Evolutionary conservation across 2,113 vertebrate species (phyloP).

Genomic region (Oceanodroma tethys): DNA sequence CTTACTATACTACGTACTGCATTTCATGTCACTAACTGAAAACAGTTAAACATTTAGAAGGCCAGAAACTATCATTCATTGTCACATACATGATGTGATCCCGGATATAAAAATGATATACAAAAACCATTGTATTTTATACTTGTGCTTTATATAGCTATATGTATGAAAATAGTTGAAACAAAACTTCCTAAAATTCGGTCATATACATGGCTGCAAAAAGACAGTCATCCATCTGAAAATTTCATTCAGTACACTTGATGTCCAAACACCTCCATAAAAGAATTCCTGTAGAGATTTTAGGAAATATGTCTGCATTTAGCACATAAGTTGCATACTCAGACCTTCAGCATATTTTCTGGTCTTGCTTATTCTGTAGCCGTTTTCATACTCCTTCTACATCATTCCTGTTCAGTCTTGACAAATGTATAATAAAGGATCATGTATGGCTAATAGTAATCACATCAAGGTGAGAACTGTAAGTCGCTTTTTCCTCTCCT

Average conservation of each 20-base stretch:
- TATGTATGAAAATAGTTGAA: not conserved
- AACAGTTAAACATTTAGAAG: not conserved
- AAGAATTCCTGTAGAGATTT: not conserved
- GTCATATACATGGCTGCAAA: not conserved
- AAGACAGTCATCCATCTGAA: not conserved
- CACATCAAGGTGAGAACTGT: not conserved
- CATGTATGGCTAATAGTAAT: not conserved
- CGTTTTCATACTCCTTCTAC: not conserved
- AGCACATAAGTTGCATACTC: not conserved
- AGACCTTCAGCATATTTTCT: not conserved
- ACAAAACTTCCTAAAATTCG: not conserved
- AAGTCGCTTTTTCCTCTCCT: not conserved
- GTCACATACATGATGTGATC: not conserved
- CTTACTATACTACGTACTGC: not conserved
- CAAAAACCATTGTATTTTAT: not conserved
- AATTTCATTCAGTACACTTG: not conserved
- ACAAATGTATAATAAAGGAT: not conserved
- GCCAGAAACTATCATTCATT: not conserved
- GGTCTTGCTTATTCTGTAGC: not conserved
- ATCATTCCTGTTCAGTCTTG: not conserved
- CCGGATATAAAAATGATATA: not conserved
- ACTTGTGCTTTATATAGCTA: not conserved
- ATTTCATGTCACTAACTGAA: not conserved
- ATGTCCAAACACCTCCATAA: not conserved
- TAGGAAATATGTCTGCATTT: not conserved